A percentile compares a stretch with the other conserved stretches of the same genome.
phyloP scores from a whole-genome alignment of 2,113 vertebrate species.

The Eptatretus burgeri region DNA sequence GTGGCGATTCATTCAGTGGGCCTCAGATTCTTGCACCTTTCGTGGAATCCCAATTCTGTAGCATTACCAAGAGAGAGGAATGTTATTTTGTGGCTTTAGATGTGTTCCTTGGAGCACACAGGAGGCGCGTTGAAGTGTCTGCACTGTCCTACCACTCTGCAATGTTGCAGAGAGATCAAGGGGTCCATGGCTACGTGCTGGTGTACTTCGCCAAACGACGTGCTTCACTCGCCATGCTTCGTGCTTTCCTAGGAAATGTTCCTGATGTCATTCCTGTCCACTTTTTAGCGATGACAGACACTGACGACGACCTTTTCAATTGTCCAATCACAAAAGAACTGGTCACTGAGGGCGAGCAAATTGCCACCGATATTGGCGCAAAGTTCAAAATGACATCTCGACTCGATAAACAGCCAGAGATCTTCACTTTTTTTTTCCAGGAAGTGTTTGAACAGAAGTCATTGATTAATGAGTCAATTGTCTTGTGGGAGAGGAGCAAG shows the following conservation, averaged over 20 bases:
- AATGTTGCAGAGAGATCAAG: constrained; percentile 77
- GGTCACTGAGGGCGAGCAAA: constrained; percentile 95
- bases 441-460: constrained; percentile 71
- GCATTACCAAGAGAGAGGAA: constrained; percentile 69
- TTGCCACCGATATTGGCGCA: constrained; percentile 77
- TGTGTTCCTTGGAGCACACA: constrained; percentile 80
- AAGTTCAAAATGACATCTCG: constrained; percentile 85
- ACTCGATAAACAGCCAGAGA: constrained; percentile 78
- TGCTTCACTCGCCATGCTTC: constrained; percentile 92
- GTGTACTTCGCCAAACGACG: constrained; percentile 87
- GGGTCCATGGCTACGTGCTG: constrained; percentile 87
- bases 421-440: constrained; percentile 83
- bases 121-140: constrained; percentile 71
- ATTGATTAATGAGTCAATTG: constrained; percentile 3
- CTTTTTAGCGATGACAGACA: constrained; percentile 85
- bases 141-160: constrained; percentile 85
- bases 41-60: constrained; percentile 74
- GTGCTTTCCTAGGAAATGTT: constrained; percentile 78
- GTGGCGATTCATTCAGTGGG: constrained; percentile 83
- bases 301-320: constrained; percentile 93
- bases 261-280: constrained; percentile 93
- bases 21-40: constrained; percentile 95
- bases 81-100: constrained; percentile 75
- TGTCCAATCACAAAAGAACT: constrained; percentile 83
- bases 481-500: background rate